Conservation (phyloP, 2,797 vertebrate species). For the Coregonus sp. region DNA sequence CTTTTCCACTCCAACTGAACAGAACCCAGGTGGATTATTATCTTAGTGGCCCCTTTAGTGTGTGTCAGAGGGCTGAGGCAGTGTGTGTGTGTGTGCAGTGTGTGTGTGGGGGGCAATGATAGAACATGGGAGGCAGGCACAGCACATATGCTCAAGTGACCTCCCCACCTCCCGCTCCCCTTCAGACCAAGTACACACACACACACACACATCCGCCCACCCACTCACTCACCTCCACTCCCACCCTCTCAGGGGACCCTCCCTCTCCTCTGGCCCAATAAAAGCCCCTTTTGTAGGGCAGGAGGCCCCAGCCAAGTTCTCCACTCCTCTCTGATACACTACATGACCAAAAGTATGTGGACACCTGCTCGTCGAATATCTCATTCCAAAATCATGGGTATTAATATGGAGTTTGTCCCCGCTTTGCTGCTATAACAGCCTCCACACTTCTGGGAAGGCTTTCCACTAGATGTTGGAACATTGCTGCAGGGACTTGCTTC, state of each 20-base stretch:
- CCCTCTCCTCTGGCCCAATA: neutral
- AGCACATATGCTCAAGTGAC: constrained; percentile 6
- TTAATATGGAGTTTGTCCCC: too few relatives aligned
- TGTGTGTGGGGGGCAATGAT: neutral
- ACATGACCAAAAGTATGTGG: too few relatives aligned
- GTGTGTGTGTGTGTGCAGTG: neutral
- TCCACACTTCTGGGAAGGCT: too few relatives aligned
- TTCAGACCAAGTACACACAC: constrained; percentile 21
- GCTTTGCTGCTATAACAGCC: too few relatives aligned
- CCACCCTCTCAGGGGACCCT: neutral
- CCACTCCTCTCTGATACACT: constrained; percentile 16
- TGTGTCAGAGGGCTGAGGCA: constrained; percentile 12
- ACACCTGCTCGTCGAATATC: too few relatives aligned
- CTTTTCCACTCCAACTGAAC: neutral
- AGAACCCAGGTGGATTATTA: constrained; percentile 21
- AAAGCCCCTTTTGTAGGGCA: neutral
- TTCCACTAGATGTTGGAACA: too few relatives aligned
- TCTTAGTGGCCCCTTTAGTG: neutral
- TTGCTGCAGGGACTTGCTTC: too few relatives aligned
- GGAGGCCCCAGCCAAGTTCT: neutral
- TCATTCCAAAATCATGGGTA: too few relatives aligned
- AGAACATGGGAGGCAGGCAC: neutral
- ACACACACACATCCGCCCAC: neutral
- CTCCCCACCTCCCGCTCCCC: neutral
- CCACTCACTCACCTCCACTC: constrained; percentile 6